phyloP scores from a whole-genome alignment of 1,140 invertebrate genomes.

The Alviniconcha marisindica region DNA sequence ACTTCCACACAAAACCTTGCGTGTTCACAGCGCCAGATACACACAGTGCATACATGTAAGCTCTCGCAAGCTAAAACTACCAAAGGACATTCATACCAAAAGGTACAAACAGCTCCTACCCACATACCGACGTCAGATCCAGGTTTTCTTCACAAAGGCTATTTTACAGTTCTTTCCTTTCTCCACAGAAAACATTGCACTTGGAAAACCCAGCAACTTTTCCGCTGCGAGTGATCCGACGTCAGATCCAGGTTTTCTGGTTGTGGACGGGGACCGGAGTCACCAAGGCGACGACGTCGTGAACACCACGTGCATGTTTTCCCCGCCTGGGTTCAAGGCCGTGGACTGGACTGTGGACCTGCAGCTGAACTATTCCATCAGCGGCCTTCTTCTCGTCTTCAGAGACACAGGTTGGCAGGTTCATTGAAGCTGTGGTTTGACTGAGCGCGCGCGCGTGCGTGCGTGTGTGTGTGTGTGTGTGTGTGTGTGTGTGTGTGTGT shows the following conservation, averaged over 20 bases:
- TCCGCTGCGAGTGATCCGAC: not conserved
- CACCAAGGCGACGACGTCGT: not conserved
- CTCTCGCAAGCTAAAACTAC: too few relatives aligned
- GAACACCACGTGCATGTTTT: not conserved
- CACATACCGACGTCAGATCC: too few relatives aligned
- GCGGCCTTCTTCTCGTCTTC: constrained; percentile 1
- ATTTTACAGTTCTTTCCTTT: not conserved
- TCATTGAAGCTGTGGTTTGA: too few relatives aligned
- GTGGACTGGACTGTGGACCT: constrained; percentile 38
- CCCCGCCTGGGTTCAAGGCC: not conserved
- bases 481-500: not conserved
- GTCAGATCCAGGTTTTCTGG: too few relatives aligned
- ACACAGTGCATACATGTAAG: too few relatives aligned
- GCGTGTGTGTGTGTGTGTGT: too few relatives aligned
- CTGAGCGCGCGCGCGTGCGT: too few relatives aligned
- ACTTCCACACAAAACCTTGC: too few relatives aligned
- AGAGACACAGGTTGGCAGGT: not conserved
- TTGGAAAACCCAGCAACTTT: not conserved
- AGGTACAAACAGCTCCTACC: too few relatives aligned
- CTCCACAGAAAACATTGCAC: not conserved
- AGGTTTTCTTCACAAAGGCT: too few relatives aligned
- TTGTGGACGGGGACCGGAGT: constrained; percentile 12
- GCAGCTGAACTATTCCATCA: not conserved
- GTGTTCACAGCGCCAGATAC: too few relatives aligned
- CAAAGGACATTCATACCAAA: too few relatives aligned